Evolutionary conservation across 2,113 vertebrate genomes (phyloP).

Genomic region (Circaetus cinerascens): DNA sequence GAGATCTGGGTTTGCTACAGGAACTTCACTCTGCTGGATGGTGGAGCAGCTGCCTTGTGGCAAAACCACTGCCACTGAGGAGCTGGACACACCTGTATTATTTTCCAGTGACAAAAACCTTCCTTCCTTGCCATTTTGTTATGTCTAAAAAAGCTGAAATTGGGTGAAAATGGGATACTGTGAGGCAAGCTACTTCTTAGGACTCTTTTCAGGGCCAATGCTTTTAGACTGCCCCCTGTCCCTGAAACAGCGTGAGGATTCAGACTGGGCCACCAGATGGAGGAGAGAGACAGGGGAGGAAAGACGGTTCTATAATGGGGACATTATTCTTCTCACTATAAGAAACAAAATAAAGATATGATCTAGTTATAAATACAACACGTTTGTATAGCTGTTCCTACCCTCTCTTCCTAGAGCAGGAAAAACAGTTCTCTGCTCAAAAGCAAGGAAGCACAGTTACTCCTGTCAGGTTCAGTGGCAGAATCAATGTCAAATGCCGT

Average conservation of each 20-base stretch:
- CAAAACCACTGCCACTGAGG: neutral
- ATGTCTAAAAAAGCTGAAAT: neutral
- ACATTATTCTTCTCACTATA: neutral
- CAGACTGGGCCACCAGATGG: neutral
- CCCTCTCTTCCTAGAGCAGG: neutral
- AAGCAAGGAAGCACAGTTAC: neutral
- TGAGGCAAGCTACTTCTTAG: neutral
- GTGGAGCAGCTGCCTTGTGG: neutral
- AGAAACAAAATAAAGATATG: neutral
- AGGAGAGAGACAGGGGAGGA: neutral
- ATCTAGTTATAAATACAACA: neutral
- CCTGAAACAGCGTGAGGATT: neutral
- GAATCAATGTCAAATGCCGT: rapidly evolving
- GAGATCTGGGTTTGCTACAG: neutral
- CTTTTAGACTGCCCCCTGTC: neutral
- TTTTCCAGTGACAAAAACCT: neutral
- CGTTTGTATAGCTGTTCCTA: neutral
- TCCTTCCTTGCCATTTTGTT: neutral
- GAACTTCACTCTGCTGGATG: neutral
- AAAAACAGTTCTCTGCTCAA: neutral
- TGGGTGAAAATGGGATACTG: neutral
- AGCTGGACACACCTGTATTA: neutral
- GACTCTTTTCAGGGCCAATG: neutral
- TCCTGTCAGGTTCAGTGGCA: neutral
- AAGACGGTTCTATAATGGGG: neutral